These are phyloP conservation scores for Arnoldichthys spilopterus DNA, from an alignment of 2,797 vertebrate species.

Conservation along the genomic window DNA sequence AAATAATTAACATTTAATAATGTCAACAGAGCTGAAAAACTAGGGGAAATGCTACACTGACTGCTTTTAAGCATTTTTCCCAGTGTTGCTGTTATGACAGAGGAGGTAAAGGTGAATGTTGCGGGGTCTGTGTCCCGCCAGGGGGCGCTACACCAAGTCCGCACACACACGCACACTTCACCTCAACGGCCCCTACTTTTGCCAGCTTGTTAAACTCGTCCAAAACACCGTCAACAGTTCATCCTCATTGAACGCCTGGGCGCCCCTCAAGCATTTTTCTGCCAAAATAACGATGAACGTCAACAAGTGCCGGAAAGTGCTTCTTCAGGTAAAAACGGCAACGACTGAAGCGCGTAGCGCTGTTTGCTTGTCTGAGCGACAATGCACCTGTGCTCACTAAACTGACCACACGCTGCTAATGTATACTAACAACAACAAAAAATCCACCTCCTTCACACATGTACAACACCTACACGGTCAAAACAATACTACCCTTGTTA, in stretches of 20 bases:
- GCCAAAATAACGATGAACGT: not conserved
- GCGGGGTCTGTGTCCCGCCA: not conserved
- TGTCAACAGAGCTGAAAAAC: too few species aligned
- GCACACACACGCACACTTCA: too few species aligned
- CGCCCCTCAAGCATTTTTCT: not conserved
- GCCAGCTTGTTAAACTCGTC: not conserved
- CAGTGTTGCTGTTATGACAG: too few species aligned
- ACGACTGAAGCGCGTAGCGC: too few species aligned
- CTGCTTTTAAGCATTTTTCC: too few species aligned
- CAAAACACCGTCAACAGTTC: not conserved
- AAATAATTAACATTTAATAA: too few species aligned
- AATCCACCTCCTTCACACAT: not conserved
- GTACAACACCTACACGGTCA: not conserved
- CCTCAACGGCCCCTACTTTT: not conserved
- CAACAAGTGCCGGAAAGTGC: not conserved
- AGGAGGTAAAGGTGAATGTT: not conserved
- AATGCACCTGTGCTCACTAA: constrained; percentile 1
- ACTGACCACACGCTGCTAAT: not conserved
- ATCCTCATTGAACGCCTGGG: not conserved
- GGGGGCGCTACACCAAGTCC: not conserved
- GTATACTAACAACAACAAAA: not conserved
- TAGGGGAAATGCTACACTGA: too few species aligned
- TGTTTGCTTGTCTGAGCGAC: not conserved
- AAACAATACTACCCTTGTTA: too few species aligned
- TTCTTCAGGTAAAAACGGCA: not conserved